Base-by-base conservation (phyloP, 2,888 invertebrate species). In the Andrena haemorrhoa region DNA sequence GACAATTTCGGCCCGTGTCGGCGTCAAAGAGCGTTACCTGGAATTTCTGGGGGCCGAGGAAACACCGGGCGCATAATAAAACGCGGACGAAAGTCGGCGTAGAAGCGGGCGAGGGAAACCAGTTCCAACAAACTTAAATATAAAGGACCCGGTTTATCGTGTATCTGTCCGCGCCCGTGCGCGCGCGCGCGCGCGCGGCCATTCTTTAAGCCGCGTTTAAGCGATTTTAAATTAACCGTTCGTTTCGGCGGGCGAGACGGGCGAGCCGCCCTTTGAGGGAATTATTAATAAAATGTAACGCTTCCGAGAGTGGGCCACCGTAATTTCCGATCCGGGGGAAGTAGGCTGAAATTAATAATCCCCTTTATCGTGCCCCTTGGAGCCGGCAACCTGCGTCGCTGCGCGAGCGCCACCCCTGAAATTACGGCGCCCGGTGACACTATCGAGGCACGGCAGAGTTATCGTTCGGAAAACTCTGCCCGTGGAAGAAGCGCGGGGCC, bases 71-170 rank as follows among this genome's bases (percentile, higher is more conserved):
- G 56, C 69, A 35, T 70, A 65, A 79, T 64, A 58, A 69, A 69
- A 60, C 31, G 10, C 41, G 56, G 56, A 53, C 41, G 79, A 70
- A 79, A 79, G 64, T 23, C 31, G 68, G 8, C 60, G 49, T 16
- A 33, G 7, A 61, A 33, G 16, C 26, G 31, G 47, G 20, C 35
- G 64, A 2, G 33, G 61, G 12, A 49, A 33, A 79, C 80, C 80
- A 61, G 80, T 79, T 65, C 41, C 41, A 31, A 65, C 79, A 70
- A 79, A 79, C 64, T 23, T 79, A 79, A 79, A 79, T 79, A 69
- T 23, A 79, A 79, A 64, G 65, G 20, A 35, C 35, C 10, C 68
- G 51, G 16, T 35, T 68, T 29, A 60, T 66, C 31, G 41, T 2
- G 35, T 23, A 41, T 35, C 65, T 47, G 26, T 5, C 20, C 29